Conservation (phyloP, 2,113 vertebrate genomes). For the Stigmatopora nigra region DNA sequence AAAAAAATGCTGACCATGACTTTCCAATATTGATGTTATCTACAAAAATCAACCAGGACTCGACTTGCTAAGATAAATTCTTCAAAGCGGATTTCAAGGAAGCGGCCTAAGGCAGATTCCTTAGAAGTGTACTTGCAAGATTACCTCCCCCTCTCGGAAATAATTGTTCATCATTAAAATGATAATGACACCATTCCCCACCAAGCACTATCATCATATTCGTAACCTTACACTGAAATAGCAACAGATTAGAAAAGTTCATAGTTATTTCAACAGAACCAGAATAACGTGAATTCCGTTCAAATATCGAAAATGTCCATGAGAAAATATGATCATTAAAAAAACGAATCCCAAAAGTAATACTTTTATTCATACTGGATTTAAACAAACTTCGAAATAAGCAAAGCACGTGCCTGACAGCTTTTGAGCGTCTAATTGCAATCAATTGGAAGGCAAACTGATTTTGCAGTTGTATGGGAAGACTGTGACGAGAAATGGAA, state of each 20-base stretch:
- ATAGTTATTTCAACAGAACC: not conserved
- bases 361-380: not conserved
- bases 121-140: conserved; percentile 13
- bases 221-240: not conserved
- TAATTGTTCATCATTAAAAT: conserved; percentile 1
- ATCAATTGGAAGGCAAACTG: too few species aligned
- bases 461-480: not conserved
- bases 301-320: not conserved
- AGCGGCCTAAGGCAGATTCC: conserved; percentile 25
- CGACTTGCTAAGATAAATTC: conserved; percentile 11
- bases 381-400: conserved; percentile 6
- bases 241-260: not conserved
- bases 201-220: not conserved
- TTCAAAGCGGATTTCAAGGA: conserved; percentile 11
- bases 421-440: not conserved
- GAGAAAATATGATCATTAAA: not conserved
- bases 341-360: not conserved
- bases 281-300: not conserved
- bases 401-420: conserved; percentile 8
- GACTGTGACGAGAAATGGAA: conserved; percentile 34
- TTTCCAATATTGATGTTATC: conserved; percentile 20
- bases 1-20: conserved; percentile 14
- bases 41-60: conserved; percentile 36
- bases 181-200: not conserved
- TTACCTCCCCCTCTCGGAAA: conserved; percentile 6